Conservation (phyloP, 2,797 vertebrate genomes). For the Notamacropus eugenii region DNA sequence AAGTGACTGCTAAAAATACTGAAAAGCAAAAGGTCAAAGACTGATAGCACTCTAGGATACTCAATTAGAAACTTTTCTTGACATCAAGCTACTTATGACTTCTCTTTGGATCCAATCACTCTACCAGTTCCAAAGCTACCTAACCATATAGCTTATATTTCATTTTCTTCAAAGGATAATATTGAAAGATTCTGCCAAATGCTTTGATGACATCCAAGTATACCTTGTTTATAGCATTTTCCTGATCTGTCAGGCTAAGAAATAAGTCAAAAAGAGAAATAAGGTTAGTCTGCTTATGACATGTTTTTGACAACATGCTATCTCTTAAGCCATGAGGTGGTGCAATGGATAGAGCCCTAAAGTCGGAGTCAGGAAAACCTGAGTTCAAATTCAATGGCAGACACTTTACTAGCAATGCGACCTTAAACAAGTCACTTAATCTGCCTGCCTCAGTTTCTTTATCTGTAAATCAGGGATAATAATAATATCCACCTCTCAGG, state of each 20-base stretch:
- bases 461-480: too few species aligned
- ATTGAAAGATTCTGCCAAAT: not conserved
- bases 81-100: not conserved
- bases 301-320: not conserved
- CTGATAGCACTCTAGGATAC: not conserved
- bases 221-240: not conserved
- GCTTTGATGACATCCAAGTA: not conserved
- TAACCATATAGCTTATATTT: not conserved
- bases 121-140: not conserved
- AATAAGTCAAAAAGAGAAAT: not conserved
- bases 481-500: too few species aligned
- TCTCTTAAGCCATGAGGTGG: not conserved
- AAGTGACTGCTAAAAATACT: not conserved
- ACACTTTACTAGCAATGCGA: too few species aligned
- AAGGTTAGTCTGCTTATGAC: not conserved
- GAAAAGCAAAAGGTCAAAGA: not conserved
- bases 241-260: not conserved
- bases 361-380: too few species aligned
- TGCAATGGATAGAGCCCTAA: not conserved
- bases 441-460: too few species aligned
- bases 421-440: too few species aligned
- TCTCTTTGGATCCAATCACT: not conserved
- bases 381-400: too few species aligned
- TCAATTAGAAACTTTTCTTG: not conserved
- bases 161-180: not conserved